These are phyloP conservation scores for Eubucco bourcierii DNA, from an alignment of 2,113 vertebrate species.

Conservation along the genomic window DNA sequence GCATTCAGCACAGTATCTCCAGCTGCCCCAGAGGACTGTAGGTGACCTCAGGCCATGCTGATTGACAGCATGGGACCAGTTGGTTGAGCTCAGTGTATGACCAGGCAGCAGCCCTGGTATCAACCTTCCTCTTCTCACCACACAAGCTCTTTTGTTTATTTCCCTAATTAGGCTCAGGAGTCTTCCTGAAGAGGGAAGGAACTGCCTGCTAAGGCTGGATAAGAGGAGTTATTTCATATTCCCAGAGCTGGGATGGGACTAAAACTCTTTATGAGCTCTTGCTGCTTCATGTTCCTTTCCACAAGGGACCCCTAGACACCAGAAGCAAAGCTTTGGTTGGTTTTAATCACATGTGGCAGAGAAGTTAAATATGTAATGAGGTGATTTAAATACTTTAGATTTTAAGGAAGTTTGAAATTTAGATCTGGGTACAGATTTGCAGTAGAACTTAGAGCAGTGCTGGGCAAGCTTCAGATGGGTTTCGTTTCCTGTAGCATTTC, in stretches of 20 bases:
- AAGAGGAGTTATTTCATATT: background rate
- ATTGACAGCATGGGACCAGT: background rate
- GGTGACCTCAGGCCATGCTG: background rate
- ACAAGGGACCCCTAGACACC: background rate
- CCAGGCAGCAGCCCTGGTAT: background rate
- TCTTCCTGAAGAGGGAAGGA: background rate
- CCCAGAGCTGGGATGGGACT: background rate
- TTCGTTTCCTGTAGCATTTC: background rate
- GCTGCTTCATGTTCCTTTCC: background rate
- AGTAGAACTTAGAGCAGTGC: background rate
- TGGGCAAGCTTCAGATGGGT: background rate
- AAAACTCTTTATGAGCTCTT: background rate
- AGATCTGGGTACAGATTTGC: background rate
- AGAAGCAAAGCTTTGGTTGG: background rate
- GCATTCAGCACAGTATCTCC: no score
- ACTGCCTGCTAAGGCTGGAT: background rate
- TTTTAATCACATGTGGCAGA: background rate
- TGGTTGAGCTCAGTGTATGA: background rate
- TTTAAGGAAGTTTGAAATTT: background rate
- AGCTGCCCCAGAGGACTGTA: background rate
- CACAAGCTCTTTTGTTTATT: background rate
- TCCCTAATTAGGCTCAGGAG: background rate
- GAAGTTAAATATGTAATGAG: background rate
- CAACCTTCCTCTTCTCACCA: background rate
- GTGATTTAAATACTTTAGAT: background rate